Conservation (phyloP, 1,140 invertebrate species). For the Atta cephalotes region DNA sequence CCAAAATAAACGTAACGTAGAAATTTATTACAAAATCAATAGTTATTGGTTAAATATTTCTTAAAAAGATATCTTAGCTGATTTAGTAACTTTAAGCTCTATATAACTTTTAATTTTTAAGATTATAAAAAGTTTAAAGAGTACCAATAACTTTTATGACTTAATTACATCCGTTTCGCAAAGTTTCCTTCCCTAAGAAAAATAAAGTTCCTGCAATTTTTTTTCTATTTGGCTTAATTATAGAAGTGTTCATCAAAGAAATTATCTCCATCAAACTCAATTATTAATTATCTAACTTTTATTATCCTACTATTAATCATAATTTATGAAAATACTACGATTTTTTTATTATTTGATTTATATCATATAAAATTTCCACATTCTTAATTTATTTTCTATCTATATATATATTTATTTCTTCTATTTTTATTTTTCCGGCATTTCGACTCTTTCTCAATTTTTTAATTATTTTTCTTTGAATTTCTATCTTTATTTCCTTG, state of each 20-base stretch:
- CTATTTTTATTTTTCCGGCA: not conserved
- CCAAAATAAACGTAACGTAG: not conserved
- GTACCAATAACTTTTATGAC: conserved; percentile 20
- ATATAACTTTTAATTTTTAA: not conserved
- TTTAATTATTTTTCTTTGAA: not conserved
- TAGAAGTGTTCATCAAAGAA: not conserved
- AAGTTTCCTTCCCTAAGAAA: conserved; percentile 18
- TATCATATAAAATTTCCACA: not conserved
- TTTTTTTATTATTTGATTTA: conserved; percentile 1
- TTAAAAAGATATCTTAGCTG: not conserved
- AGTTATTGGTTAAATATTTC: not conserved
- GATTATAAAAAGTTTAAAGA: conserved; percentile 19
- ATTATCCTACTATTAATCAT: not conserved
- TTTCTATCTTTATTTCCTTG: not conserved
- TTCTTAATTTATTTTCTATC: not conserved
- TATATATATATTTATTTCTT: not conserved
- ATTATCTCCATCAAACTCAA: conserved; percentile 11
- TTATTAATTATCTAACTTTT: not conserved
- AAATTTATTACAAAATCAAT: not conserved
- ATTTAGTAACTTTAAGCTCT: not conserved
- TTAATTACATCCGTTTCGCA: conserved; percentile 7
- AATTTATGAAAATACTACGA: not conserved
- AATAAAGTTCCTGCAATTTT: not conserved
- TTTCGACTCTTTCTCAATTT: not conserved
- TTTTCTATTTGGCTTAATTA: not conserved